These are phyloP conservation scores for Urechis unicinctus DNA, from an alignment of 2,888 invertebrate genomes.

Conservation along the genomic window DNA sequence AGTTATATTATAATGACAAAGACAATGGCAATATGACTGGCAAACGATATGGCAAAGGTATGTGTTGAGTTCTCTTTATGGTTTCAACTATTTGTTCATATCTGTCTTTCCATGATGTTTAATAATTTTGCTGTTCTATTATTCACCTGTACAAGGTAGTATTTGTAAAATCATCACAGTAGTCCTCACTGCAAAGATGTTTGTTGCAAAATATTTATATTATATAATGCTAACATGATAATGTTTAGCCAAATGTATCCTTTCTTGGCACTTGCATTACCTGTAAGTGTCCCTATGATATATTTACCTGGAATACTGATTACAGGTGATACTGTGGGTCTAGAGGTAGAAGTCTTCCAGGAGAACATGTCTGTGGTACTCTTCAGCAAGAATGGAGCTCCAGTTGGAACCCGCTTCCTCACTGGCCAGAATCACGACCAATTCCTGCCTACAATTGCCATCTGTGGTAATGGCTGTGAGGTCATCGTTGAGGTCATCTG, in stretches of 20 bases:
- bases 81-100: too few relatives aligned
- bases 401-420: slow-evolving; percentile 36
- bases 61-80: too few relatives aligned
- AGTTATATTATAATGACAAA: slow-evolving; percentile 32
- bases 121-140: neutral
- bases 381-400: slow-evolving; percentile 34
- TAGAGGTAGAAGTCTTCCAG: slow-evolving; percentile 31
- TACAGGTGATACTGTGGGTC: slow-evolving; percentile 34
- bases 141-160: too few relatives aligned
- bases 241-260: too few relatives aligned
- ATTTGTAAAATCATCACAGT: too few relatives aligned
- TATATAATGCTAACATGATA: too few relatives aligned
- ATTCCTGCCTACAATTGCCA: slow-evolving; percentile 36
- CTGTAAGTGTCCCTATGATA: too few relatives aligned
- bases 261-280: too few relatives aligned
- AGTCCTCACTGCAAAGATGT: too few relatives aligned
- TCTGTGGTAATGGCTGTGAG: slow-evolving; percentile 38
- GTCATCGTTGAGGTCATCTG: slow-evolving; percentile 36
- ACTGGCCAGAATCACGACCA: slow-evolving; percentile 23
- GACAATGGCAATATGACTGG: slow-evolving; percentile 34
- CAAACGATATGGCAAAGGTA: slow-evolving; percentile 34
- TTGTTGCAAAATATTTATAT: too few relatives aligned
- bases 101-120: neutral
- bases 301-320: too few relatives aligned
- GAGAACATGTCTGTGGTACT: slow-evolving; percentile 30